These are phyloP conservation scores for Lepus townsendii DNA, from an alignment of 2,797 vertebrate species.

Conservation along the genomic window DNA sequence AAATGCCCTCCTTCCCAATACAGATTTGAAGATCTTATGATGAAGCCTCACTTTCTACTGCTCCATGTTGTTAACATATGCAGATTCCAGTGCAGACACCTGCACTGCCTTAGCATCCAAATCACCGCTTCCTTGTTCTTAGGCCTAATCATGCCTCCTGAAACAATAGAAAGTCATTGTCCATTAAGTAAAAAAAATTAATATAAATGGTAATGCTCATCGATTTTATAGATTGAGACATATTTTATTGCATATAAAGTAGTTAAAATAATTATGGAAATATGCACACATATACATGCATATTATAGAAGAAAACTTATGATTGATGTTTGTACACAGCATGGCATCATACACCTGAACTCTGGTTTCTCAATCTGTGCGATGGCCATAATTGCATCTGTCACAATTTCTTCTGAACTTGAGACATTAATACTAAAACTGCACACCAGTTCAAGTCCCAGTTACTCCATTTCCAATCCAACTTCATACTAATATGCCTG, in stretches of 20 bases:
- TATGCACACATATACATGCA: background rate
- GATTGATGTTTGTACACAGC: no score
- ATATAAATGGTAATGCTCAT: background rate
- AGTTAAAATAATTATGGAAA: background rate
- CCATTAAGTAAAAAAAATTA: background rate
- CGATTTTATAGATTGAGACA: background rate
- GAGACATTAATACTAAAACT: background rate
- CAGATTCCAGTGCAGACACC: background rate
- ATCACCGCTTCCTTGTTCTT: background rate
- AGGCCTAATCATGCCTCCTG: background rate
- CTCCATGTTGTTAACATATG: background rate
- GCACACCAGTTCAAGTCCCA: no score
- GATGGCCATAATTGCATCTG: background rate
- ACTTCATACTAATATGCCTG: no score
- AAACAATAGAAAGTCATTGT: background rate
- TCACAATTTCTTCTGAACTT: background rate
- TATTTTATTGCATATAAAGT: background rate
- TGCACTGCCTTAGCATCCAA: background rate
- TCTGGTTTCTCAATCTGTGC: background rate
- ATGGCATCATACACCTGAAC: background rate
- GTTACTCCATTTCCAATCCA: no score
- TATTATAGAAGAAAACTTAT: background rate
- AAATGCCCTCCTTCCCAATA: background rate
- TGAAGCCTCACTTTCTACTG: background rate
- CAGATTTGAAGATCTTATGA: background rate